Evolutionary conservation across 2,888 invertebrate genomes (phyloP).

Genomic region (Lamellibrachia columna): DNA sequence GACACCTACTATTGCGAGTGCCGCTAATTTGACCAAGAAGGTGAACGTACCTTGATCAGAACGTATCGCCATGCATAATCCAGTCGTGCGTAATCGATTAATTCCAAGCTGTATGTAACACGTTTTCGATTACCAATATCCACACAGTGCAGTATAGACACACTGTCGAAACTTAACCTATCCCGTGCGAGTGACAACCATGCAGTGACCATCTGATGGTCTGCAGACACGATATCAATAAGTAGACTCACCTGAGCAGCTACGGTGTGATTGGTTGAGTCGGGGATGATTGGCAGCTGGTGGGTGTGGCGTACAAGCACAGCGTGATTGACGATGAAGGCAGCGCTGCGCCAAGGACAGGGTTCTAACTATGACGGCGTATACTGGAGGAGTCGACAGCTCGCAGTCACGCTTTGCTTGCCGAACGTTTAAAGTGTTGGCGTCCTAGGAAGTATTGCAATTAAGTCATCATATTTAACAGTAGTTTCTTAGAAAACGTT

Average conservation of each 20-base stretch:
- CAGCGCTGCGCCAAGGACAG: background rate
- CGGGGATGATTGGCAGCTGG: background rate
- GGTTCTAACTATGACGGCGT: background rate
- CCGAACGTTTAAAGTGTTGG: background rate
- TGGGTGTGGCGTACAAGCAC: constrained; percentile 2
- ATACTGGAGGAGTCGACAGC: background rate
- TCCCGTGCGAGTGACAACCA: background rate
- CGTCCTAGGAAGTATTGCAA: background rate
- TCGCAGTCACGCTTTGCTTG: background rate
- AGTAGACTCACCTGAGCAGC: background rate
- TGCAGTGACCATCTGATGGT: background rate
- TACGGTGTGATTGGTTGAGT: background rate
- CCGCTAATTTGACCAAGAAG: background rate
- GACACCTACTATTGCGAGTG: background rate
- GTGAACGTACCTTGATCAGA: background rate
- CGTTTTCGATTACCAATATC: background rate
- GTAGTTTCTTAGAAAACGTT: background rate
- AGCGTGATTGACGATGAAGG: background rate
- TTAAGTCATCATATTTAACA: background rate
- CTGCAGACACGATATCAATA: background rate
- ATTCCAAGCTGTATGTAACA: background rate
- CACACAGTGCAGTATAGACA: background rate
- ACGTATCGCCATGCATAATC: background rate
- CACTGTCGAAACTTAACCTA: background rate
- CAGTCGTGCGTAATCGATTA: background rate